Conservation (phyloP, 2,113 vertebrate genomes). For the Perca flavescens region DNA sequence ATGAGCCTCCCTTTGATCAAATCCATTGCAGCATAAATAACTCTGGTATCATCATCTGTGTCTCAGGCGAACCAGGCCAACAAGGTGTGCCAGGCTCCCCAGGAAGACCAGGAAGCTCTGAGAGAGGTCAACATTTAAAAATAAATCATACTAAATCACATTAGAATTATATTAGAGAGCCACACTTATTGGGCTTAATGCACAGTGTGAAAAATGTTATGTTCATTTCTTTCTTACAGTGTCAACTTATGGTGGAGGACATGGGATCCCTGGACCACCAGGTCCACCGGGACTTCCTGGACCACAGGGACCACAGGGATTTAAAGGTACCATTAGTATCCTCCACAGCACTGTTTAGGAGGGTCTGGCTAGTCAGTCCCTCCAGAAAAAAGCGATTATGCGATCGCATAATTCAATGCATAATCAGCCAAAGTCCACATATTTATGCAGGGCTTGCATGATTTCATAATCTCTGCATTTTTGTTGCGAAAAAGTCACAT, state of each 20-base stretch:
- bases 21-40: background rate
- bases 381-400: no score
- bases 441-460: no score
- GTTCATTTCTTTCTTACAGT: conserved; percentile 41
- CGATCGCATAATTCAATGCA: no score
- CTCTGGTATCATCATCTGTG: conserved; percentile 6
- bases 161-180: background rate
- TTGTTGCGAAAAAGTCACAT: no score
- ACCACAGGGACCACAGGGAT: conserved; percentile 88
- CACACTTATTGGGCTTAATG: background rate
- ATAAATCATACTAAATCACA: background rate
- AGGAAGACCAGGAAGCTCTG: conserved; percentile 70
- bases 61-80: conserved; percentile 86
- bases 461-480: no score
- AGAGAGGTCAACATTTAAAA: conserved; percentile 61
- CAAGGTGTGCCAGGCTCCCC: conserved; percentile 80
- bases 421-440: no score
- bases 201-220: background rate
- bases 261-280: conserved; percentile 78
- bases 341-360: no score
- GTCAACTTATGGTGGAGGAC: conserved; percentile 78
- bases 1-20: background rate
- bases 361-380: no score
- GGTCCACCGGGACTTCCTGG: conserved; percentile 86
- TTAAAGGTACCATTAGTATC: conserved; percentile 75